phyloP scores from a whole-genome alignment of 2,113 vertebrate species.

The Myotis lucifugus region DNA sequence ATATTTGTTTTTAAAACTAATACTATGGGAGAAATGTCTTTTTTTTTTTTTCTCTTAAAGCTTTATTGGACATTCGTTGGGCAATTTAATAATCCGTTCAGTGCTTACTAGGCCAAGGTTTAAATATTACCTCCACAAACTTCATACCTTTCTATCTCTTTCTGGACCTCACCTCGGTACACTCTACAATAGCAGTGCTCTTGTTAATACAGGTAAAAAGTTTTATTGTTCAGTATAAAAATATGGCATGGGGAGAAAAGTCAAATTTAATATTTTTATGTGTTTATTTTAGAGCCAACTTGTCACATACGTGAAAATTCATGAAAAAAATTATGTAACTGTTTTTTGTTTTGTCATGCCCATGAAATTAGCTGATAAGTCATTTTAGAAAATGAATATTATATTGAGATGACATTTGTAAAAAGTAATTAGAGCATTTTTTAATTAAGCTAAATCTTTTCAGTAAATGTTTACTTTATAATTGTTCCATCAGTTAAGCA shows the following conservation, averaged over 20 bases:
- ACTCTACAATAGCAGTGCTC: conserved; percentile 97
- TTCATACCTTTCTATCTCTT: conserved; percentile 97
- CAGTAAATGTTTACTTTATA: conserved; percentile 17
- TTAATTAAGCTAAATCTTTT: conserved; percentile 15
- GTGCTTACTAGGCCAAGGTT: conserved; percentile 97
- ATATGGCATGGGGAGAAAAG: background rate
- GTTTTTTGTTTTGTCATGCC: conserved; percentile 19
- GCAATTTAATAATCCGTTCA: conserved; percentile 98
- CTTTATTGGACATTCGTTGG: conserved; percentile 98
- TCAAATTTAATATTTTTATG: conserved; percentile 32
- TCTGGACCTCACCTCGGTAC: conserved; percentile 98
- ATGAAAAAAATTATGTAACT: conserved; percentile 29
- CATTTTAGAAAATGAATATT: conserved; percentile 45
- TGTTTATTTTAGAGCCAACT: conserved; percentile 38
- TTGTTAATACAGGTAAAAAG: conserved; percentile 96
- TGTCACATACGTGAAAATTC: background rate
- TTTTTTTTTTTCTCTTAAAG: conserved; percentile 83
- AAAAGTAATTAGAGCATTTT: background rate
- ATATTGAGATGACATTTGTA: background rate
- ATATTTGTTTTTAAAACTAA: conserved; percentile 57
- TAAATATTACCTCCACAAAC: conserved; percentile 95
- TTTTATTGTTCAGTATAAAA: conserved; percentile 34
- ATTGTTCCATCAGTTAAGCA: conserved; percentile 14
- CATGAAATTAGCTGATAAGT: conserved; percentile 39
- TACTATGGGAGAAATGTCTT: conserved; percentile 14